Percentiles rank a stretch among this genome's conserved stretches.
Conservation (phyloP, 2,888 invertebrate species). For the Lamproptera curius region DNA sequence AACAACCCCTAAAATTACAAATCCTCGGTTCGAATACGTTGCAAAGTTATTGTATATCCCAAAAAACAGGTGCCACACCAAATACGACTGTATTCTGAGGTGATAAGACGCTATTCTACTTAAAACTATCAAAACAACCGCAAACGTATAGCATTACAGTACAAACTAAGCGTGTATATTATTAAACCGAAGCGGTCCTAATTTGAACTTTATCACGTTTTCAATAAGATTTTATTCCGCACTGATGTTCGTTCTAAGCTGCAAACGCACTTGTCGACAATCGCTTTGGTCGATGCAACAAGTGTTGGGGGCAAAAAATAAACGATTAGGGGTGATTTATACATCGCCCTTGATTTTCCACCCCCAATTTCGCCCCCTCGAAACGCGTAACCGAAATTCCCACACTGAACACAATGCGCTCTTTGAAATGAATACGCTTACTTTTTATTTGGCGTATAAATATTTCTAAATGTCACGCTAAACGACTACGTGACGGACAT, state of each 20-base stretch:
- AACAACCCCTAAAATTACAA: constrained; percentile 65
- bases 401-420: constrained; percentile 46
- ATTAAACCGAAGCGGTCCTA: background rate
- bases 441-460: constrained; percentile 28
- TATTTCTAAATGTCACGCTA: background rate
- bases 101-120: too few species aligned
- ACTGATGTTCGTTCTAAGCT: background rate
- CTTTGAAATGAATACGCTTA: constrained; percentile 23
- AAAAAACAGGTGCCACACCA: too few species aligned
- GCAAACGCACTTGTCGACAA: constrained; percentile 26
- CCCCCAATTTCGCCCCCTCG: constrained; percentile 52
- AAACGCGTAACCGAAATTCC: constrained; percentile 72
- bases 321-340: constrained; percentile 74
- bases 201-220: constrained; percentile 19
- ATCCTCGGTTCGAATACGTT: constrained; percentile 36
- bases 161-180: too few species aligned
- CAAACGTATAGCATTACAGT: too few species aligned
- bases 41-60: too few species aligned
- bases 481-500: too few species aligned
- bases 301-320: constrained; percentile 63
- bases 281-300: constrained; percentile 62
- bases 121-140: constrained; percentile 28
- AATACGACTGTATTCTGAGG: too few species aligned
- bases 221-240: constrained; percentile 24
- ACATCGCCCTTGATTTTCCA: constrained; percentile 66